These are phyloP conservation scores for Lacerta viridis DNA, from an alignment of 2,797 vertebrate species.

Conservation along the genomic window DNA sequence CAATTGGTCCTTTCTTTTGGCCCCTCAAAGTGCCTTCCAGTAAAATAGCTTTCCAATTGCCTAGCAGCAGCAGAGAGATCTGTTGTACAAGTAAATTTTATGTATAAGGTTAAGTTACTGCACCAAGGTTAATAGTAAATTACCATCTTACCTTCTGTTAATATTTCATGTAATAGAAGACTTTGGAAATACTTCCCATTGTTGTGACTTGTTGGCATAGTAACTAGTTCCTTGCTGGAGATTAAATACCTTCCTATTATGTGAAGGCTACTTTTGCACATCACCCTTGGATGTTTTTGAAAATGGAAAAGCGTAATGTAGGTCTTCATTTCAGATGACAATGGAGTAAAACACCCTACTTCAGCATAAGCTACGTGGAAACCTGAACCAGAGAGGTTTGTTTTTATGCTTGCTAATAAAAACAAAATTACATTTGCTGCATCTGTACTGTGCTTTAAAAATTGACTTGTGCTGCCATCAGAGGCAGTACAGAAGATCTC, in stretches of 20 bases:
- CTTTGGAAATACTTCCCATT: background rate
- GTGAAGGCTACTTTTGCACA: background rate
- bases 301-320: slow-evolving; percentile 43
- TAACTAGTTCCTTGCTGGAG: background rate
- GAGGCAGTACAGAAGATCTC: slow-evolving; percentile 48
- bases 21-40: no score
- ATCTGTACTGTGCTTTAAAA: slow-evolving; percentile 60
- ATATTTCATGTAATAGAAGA: slow-evolving; percentile 35
- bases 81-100: background rate
- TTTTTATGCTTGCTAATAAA: slow-evolving; percentile 54
- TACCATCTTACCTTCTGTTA: slow-evolving; percentile 49
- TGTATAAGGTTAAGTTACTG: slow-evolving; percentile 7
- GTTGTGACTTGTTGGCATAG: background rate
- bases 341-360: slow-evolving; percentile 52
- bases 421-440: slow-evolving; percentile 59
- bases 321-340: slow-evolving; percentile 57
- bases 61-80: no score
- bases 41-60: no score
- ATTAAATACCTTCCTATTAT: background rate
- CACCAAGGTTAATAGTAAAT: slow-evolving; percentile 47
- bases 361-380: slow-evolving; percentile 47
- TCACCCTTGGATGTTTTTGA: slow-evolving; percentile 32
- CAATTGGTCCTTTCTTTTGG: no score
- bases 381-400: slow-evolving; percentile 47
- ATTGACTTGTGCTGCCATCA: slow-evolving; percentile 57